phyloP scores from a whole-genome alignment of 2,113 vertebrate species.

The Megaceryle torquata region DNA sequence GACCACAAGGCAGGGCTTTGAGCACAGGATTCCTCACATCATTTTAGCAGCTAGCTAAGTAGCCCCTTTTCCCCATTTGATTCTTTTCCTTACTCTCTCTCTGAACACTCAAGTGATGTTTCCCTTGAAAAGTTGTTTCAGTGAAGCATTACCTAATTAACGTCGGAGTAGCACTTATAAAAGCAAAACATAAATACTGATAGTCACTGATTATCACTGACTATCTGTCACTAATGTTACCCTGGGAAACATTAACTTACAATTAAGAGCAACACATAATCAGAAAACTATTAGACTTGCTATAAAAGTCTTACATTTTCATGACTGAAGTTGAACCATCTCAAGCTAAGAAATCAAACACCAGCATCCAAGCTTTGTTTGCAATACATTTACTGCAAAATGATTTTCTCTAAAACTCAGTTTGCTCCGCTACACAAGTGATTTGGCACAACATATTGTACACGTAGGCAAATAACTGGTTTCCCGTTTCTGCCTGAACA shows the following conservation, averaged over 20 bases:
- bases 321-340: not conserved
- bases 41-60: not conserved
- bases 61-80: not conserved
- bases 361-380: not conserved
- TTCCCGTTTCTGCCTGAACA: not conserved
- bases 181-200: not conserved
- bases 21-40: not conserved
- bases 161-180: not conserved
- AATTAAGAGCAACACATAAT: not conserved
- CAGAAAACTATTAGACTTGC: not conserved
- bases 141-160: not conserved
- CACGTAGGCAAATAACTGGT: fast-evolving
- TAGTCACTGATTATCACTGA: not conserved
- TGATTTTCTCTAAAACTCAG: not conserved
- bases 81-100: not conserved
- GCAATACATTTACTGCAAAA: not conserved
- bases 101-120: not conserved
- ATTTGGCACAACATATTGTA: not conserved
- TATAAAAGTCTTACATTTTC: not conserved
- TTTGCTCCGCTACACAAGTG: not conserved
- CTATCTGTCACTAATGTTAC: not conserved
- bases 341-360: not conserved
- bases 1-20: not conserved
- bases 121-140: not conserved
- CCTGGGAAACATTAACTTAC: not conserved